Base-by-base conservation (phyloP, 2,113 vertebrate species). In the Oncorhynchus gorbuscha region DNA sequence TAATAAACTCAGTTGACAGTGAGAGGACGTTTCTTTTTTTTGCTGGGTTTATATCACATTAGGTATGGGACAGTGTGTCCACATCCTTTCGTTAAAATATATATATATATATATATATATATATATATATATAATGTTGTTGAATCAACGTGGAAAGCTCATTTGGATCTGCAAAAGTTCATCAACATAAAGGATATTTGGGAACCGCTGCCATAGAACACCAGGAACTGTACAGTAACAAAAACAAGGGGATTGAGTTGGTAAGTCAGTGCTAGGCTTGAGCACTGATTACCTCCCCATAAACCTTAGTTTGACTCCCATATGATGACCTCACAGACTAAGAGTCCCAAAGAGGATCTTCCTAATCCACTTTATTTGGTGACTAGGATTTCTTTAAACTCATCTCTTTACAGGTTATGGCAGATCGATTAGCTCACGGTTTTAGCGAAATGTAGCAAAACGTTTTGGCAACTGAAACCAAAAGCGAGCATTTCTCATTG, bases 201-300 rank as follows among this genome's bases (percentile, higher is more conserved):
- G 51, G 16, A 16, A 55, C 58, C 55, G 48, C 16, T 16, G 28
- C 39, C 9, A 39, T 58, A 75, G 80, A 80, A 75, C 76, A 55
- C 85, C 88, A 89, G 87, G 83, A 89, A 35, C 35, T 35, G 6
- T 35, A 85, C 84, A 87, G 77, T 84, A 81, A 78, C 78, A 80
- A 87, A 76, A 90, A 86, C 81, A 87, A 86, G 79, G 83, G 90
- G 92, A 91, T 92, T 78, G 80, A 75, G 74, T 55, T 79, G 86
- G 74, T 18, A 80, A 85, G 86, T 87, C 79, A 82, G 71, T 59
- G 71, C 79, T 35, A 30, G 71, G 86, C 84, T 92, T 92, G 81
- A 91, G 87, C 83, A 83, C 83, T 74, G 88, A 92, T 93, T 92
- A 92, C 72, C 72, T 76, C n/a, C 64, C 70, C 68, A 45, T 88